Evolutionary conservation across 2,113 vertebrate species (phyloP).

Genomic region (Trichechus manatus): DNA sequence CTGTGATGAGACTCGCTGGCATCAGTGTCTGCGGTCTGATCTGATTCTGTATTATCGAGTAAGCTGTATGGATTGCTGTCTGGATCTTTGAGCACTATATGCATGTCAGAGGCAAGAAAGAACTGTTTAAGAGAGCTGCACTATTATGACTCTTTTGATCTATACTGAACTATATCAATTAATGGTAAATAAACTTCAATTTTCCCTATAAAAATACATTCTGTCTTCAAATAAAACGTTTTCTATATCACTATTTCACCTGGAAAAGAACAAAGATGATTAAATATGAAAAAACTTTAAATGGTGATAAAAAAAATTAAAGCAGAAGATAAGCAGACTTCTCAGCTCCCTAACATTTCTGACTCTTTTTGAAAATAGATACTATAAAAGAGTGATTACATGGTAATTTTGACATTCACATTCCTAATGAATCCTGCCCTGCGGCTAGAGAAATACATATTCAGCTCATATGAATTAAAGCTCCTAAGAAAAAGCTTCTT

Average conservation of each 20-base stretch:
- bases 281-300: conserved; percentile 48
- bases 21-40: conserved; percentile 98
- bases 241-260: conserved; percentile 59
- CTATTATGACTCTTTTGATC: conserved; percentile 50
- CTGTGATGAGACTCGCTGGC: conserved; percentile 96
- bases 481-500: background rate
- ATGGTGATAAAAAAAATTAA: conserved; percentile 69
- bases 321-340: conserved; percentile 16
- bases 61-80: conserved; percentile 95
- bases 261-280: conserved; percentile 60
- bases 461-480: background rate
- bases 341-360: conserved; percentile 2
- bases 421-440: conserved; percentile 9
- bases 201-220: conserved; percentile 61
- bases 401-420: conserved; percentile 40
- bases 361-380: conserved; percentile 30
- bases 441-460: conserved; percentile 35
- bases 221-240: conserved; percentile 61
- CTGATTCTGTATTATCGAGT: conserved; percentile 97
- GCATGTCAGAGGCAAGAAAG: conserved; percentile 80
- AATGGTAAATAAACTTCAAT: conserved; percentile 62
- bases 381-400: conserved; percentile 39
- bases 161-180: conserved; percentile 68
- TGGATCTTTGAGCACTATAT: conserved; percentile 92
- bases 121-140: conserved; percentile 66